Evolutionary conservation across 2,113 vertebrate species (phyloP).

Genomic region (Sisor rabdophorus): DNA sequence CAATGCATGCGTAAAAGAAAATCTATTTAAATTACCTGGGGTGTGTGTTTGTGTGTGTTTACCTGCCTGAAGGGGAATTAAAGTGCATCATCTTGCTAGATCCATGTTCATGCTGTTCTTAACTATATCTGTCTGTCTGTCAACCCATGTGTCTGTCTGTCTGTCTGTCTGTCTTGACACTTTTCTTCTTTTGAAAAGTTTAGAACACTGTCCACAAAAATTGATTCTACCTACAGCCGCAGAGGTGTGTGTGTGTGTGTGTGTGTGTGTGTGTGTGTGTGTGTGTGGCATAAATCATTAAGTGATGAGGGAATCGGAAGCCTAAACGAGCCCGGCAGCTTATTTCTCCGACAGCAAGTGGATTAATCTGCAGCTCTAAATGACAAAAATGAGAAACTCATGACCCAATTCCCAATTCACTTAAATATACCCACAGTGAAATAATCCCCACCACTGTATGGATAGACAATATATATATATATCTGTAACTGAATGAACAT

Average conservation of each 20-base stretch:
- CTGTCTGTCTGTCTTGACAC: background rate
- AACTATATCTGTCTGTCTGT: background rate
- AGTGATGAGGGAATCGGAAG: slow-evolving; percentile 13
- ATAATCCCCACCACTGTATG: background rate
- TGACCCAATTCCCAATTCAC: background rate
- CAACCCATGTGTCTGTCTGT: background rate
- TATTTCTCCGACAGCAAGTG: background rate
- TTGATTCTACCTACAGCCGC: background rate
- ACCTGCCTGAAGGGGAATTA: background rate
- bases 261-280: background rate
- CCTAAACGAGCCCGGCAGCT: slow-evolving; percentile 7
- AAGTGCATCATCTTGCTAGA: background rate
- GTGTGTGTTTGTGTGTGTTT: background rate
- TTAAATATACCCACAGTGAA: background rate
- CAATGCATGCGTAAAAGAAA: background rate
- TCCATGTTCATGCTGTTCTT: background rate
- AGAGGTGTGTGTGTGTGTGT: background rate
- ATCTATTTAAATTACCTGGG: slow-evolving; percentile 1
- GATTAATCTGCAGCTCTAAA: slow-evolving; percentile 10
- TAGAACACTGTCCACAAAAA: background rate
- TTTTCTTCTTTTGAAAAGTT: background rate
- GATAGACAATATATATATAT: background rate
- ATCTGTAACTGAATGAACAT: background rate
- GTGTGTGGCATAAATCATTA: slow-evolving; percentile 1
- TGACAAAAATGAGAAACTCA: slow-evolving; percentile 20